phyloP scores from a whole-genome alignment of 2,113 vertebrate species.

The Catharus fuscescens region DNA sequence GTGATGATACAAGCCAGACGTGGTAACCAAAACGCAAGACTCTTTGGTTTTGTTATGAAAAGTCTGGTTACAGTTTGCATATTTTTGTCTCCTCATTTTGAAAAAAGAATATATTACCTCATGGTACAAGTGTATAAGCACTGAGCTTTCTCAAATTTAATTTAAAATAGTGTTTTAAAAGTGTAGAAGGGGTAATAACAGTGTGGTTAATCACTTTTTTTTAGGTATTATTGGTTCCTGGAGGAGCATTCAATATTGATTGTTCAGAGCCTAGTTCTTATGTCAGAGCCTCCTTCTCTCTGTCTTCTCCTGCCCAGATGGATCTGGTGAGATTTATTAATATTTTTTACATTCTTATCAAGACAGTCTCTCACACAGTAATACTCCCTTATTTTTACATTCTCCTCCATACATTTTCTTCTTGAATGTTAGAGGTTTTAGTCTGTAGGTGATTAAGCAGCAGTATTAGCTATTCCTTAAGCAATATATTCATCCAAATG shows the following conservation, averaged over 20 bases:
- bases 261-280: slow-evolving; percentile 81
- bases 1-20: neutral
- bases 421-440: neutral
- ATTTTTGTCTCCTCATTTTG: neutral
- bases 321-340: slow-evolving; percentile 72
- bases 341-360: neutral
- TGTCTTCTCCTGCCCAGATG: slow-evolving; percentile 86
- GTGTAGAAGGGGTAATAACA: neutral
- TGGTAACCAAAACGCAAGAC: neutral
- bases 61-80: neutral
- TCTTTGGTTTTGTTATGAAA: neutral
- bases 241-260: slow-evolving; percentile 82
- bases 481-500: neutral
- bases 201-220: neutral
- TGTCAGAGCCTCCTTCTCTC: slow-evolving; percentile 88
- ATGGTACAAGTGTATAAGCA: neutral
- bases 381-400: neutral
- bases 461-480: neutral
- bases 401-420: neutral
- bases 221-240: slow-evolving; percentile 90
- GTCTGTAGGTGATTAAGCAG: neutral
- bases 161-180: neutral
- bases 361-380: neutral
- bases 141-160: neutral
- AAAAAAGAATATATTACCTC: neutral